Conservation (phyloP, 1,140 invertebrate species). For the Bombus ignitus region DNA sequence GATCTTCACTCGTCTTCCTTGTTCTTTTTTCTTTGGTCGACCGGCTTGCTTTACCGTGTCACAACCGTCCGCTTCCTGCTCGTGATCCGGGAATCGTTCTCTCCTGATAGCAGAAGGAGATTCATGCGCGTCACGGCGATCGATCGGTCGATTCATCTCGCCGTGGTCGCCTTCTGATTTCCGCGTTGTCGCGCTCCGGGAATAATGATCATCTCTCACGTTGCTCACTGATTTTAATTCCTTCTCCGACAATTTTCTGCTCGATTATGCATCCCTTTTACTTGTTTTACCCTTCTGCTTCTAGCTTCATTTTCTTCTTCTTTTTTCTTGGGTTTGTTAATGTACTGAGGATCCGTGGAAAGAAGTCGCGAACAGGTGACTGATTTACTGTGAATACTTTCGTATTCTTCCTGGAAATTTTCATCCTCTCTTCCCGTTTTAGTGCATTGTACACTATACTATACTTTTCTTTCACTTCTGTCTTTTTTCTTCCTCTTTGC, state of each 20-base stretch:
- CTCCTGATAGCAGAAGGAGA: slow-evolving; percentile 3
- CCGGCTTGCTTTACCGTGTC: neutral
- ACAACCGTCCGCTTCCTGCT: neutral
- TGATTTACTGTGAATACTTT: no score
- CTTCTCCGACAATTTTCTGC: slow-evolving; percentile 2
- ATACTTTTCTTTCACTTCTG: no score
- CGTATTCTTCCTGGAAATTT: no score
- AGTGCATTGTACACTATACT: no score
- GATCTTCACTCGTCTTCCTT: neutral
- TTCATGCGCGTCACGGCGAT: slow-evolving; percentile 10
- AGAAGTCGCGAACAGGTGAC: neutral
- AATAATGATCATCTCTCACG: neutral
- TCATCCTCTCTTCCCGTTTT: no score
- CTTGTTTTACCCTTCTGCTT: neutral
- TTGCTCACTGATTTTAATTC: slow-evolving; percentile 9
- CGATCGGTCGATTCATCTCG: slow-evolving; percentile 9
- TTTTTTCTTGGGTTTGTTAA: neutral
- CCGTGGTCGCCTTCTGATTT: neutral
- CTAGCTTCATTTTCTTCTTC: neutral
- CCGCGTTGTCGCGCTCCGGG: neutral
- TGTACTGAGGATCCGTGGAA: neutral
- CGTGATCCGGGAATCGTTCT: slow-evolving; percentile 28
- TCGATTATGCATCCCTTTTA: neutral
- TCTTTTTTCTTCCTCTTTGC: no score
- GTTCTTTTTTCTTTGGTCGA: neutral